Conservation (phyloP, 2,113 vertebrate genomes). For the Poecilia latipinna region DNA sequence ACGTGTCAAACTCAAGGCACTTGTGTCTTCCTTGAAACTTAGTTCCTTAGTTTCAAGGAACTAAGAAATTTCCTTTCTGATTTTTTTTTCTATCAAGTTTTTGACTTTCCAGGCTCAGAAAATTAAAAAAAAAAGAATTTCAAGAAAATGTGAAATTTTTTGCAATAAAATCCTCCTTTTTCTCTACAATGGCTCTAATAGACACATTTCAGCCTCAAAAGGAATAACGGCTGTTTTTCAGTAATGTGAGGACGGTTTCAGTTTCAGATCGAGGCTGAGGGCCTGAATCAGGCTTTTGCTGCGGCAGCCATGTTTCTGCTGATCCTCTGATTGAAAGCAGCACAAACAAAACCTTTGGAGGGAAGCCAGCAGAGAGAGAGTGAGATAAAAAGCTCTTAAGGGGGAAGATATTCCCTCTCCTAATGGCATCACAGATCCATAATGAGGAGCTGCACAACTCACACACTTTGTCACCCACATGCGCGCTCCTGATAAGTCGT, state of each 20-base stretch:
- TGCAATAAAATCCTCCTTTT: no score
- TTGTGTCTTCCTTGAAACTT: no score
- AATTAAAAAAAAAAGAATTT: no score
- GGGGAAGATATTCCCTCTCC: conserved; percentile 34
- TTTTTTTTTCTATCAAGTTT: no score
- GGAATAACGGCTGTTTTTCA: not conserved
- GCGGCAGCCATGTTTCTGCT: conserved; percentile 18
- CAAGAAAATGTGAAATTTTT: no score
- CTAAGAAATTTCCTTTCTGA: no score
- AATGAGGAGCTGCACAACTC: conserved; percentile 42
- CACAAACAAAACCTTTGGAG: conserved; percentile 41
- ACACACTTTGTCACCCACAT: conserved; percentile 31
- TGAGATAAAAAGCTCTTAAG: conserved; percentile 40
- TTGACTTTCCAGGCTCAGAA: no score
- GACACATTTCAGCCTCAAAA: not conserved
- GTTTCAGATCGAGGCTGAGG: no score
- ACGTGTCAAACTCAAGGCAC: no score
- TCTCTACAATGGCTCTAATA: no score
- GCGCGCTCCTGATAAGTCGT: conserved; percentile 42
- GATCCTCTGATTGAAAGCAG: conserved; percentile 24
- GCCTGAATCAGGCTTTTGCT: not conserved
- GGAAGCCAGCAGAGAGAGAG: conserved; percentile 30
- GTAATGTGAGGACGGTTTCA: not conserved
- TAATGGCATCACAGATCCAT: conserved; percentile 36
- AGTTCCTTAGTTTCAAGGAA: no score